phyloP scores from a whole-genome alignment of 2,113 vertebrate species.

The Neomonachus schauinslandi region DNA sequence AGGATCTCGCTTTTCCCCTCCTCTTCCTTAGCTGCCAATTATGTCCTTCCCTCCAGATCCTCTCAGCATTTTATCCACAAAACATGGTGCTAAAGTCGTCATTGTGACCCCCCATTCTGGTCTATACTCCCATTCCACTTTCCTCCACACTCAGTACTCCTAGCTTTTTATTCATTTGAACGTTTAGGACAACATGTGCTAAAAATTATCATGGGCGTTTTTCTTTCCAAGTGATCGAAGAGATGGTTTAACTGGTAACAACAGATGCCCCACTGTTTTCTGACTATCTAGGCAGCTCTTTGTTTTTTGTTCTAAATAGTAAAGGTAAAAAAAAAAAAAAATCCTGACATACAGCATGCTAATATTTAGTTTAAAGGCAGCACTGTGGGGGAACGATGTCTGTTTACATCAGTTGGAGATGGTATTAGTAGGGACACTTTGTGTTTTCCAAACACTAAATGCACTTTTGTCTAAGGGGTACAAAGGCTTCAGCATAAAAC shows the following conservation, averaged over 20 bases:
- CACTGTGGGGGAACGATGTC: neutral
- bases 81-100: rapidly evolving
- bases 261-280: neutral
- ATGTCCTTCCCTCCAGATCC: neutral
- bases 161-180: neutral
- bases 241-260: neutral
- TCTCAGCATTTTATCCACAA: neutral
- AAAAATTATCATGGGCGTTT: neutral
- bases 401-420: slow-evolving; percentile 31
- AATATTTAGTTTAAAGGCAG: slow-evolving; percentile 39
- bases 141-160: neutral
- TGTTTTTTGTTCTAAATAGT: slow-evolving; percentile 26
- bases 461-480: neutral
- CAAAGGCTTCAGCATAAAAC: neutral
- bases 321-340: neutral
- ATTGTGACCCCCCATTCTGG: neutral
- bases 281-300: neutral
- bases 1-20: neutral
- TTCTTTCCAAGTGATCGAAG: neutral
- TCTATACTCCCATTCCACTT: rapidly evolving
- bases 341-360: neutral
- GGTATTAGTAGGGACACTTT: slow-evolving; percentile 27
- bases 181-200: neutral
- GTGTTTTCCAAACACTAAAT: neutral
- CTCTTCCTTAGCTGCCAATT: neutral